These are phyloP conservation scores for Cephalopachus bancanus DNA, from an alignment of 2,797 vertebrate species.

Conservation along the genomic window DNA sequence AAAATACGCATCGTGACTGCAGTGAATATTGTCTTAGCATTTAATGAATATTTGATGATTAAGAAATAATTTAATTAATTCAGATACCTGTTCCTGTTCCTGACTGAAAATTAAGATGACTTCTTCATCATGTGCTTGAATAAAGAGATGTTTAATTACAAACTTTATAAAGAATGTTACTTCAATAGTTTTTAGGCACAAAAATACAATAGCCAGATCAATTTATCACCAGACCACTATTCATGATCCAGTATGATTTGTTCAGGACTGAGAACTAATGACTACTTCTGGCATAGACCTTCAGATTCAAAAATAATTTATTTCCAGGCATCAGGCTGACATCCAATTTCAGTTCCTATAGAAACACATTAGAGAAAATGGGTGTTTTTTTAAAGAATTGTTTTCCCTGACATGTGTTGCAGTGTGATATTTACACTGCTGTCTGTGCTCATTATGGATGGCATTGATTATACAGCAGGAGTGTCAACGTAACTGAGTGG, in stretches of 20 bases:
- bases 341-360: constrained; percentile 70
- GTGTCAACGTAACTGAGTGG: not conserved
- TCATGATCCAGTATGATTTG: constrained; percentile 44
- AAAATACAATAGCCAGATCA: constrained; percentile 57
- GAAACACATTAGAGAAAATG: constrained; percentile 68
- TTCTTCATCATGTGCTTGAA: not conserved
- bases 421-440: constrained; percentile 53
- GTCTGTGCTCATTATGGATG: not conserved
- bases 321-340: constrained; percentile 55
- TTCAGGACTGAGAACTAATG: constrained; percentile 65
- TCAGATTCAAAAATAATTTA: constrained; percentile 64
- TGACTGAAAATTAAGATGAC: constrained; percentile 15
- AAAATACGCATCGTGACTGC: not conserved
- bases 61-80: constrained; percentile 19
- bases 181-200: constrained; percentile 5
- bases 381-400: constrained; percentile 48
- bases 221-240: constrained; percentile 41
- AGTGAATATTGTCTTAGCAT: not conserved
- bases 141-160: constrained; percentile 67
- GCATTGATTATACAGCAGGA: constrained; percentile 59
- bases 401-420: constrained; percentile 55
- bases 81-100: not conserved
- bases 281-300: not conserved
- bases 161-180: not conserved
- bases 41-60: not conserved